Base-by-base conservation (phyloP, 35 echinoderm and acorn worm species). In the Lytechinus pictus region DNA sequence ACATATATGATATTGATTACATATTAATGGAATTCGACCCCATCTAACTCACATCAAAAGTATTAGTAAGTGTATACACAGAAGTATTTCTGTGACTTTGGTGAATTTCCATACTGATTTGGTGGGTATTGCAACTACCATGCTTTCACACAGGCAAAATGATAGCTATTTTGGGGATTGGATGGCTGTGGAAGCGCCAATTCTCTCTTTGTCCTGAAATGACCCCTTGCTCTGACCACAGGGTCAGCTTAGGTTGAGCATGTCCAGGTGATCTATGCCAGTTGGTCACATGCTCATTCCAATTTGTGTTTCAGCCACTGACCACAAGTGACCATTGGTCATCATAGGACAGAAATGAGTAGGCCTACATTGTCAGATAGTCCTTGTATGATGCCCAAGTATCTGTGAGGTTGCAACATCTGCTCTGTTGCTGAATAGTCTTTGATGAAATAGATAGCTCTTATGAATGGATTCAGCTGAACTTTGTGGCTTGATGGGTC, bases 181-280 rank as follows among this genome's bases (percentile, higher is more conserved):
- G 88, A 14, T 52, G 52, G 88, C 3, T 44, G 13, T 52, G 10
- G 2, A 54, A 87, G 52, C 33, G 88, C 44, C 88, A 21, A 1
- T 44, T 90, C 88, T 52, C 88, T 44, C 27, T 44, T 9, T 90
- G 88, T 90, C 88, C 88, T 90, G n/a, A 54, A 27, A 29, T 90
- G 88, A 90, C 88, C 88, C 24, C 52, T 10, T 90, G 28, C 88
- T 28, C 27, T 52, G 28, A 21, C 28, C 11, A 9, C 52, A 10
- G 24, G 88, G 88, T 90, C 88, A 52, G 6, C 21, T 89, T 29
- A 29, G 87, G 87, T 29, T 89, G 11, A 12, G 87, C 28, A 12
- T 89, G 21, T 12, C 61, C 61, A 71, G 61, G 61, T 71, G 61
- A 71, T 71, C 61, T 6, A 16, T 13, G 24, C 61, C 61, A 71